Percentiles rank a stretch among this genome's conserved stretches.
These are phyloP conservation scores for Thalpophila matura DNA, from an alignment of 2,888 invertebrate species.

Conservation along the genomic window DNA sequence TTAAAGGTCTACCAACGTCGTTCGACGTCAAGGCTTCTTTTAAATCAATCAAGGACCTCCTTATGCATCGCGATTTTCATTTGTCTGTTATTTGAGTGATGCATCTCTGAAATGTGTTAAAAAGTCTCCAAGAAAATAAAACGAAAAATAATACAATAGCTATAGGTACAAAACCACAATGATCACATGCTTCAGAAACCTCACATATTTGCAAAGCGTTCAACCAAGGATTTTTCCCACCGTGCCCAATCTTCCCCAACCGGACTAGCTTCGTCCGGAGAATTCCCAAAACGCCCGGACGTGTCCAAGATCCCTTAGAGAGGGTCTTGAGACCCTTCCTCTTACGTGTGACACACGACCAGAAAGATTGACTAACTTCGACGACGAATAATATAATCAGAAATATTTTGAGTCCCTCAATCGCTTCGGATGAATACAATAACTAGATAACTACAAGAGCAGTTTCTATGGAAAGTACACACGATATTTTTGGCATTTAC, in stretches of 20 bases:
- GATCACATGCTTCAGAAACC: constrained; percentile 10
- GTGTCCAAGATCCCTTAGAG: constrained; percentile 72
- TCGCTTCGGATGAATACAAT: too few species aligned
- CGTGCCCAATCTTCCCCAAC: constrained; percentile 70
- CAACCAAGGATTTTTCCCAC: constrained; percentile 67
- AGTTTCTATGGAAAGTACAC: too few species aligned
- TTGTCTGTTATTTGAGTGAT: too few species aligned
- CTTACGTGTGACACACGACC: constrained; percentile 66
- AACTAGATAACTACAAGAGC: too few species aligned
- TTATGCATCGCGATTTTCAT: too few species aligned
- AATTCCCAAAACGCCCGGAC: constrained; percentile 80
- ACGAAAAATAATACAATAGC: neutral
- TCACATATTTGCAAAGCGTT: constrained; percentile 57
- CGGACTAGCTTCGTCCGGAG: constrained; percentile 72
- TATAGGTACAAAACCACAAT: constrained; percentile 8
- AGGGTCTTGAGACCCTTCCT: constrained; percentile 72
- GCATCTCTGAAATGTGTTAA: too few species aligned
- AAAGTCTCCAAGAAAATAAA: neutral
- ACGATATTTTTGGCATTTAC: too few species aligned
- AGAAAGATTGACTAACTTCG: constrained; percentile 16
- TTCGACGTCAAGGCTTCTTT: too few species aligned
- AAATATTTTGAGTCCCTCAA: too few species aligned
- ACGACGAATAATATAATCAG: neutral
- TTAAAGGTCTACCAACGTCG: too few species aligned
- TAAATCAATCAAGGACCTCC: too few species aligned